These are phyloP conservation scores for Baronia brevicornis DNA, from an alignment of 2,888 invertebrate genomes.

Conservation along the genomic window DNA sequence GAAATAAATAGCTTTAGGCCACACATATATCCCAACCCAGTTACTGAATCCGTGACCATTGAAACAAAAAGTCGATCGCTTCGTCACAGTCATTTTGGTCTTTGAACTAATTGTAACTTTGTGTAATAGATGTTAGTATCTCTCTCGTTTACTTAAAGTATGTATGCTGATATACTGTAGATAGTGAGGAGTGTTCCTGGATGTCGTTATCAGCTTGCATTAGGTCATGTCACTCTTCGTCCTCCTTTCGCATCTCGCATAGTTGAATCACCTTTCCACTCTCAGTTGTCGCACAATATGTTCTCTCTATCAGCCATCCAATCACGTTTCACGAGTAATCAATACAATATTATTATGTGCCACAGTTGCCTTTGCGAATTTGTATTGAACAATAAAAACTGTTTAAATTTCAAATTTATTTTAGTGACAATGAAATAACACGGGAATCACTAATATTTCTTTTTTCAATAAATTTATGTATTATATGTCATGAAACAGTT, in stretches of 20 bases:
- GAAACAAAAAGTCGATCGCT: no score
- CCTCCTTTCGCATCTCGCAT: slow-evolving; percentile 41
- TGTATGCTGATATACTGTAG: slow-evolving; percentile 38
- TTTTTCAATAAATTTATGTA: neutral
- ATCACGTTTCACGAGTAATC: slow-evolving; percentile 9
- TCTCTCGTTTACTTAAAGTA: slow-evolving; percentile 22
- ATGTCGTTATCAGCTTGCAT: slow-evolving; percentile 55
- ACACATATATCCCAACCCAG: no score
- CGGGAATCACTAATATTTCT: neutral
- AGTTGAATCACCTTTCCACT: slow-evolving; percentile 30
- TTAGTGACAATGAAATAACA: neutral
- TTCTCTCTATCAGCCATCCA: slow-evolving; percentile 10
- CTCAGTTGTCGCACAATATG: slow-evolving; percentile 8
- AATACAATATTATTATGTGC: slow-evolving; percentile 6
- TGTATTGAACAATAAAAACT: slow-evolving; percentile 10
- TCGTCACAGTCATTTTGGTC: no score
- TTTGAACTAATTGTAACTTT: no score
- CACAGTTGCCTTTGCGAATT: slow-evolving; percentile 11
- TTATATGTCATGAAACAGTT: neutral
- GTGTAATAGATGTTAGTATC: no score
- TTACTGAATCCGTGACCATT: no score
- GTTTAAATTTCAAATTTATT: slow-evolving; percentile 13
- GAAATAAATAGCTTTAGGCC: no score
- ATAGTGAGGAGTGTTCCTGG: slow-evolving; percentile 46
- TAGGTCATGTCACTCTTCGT: slow-evolving; percentile 54